Conservation (phyloP, 2,888 invertebrate species). For the Choreutis nemorana region DNA sequence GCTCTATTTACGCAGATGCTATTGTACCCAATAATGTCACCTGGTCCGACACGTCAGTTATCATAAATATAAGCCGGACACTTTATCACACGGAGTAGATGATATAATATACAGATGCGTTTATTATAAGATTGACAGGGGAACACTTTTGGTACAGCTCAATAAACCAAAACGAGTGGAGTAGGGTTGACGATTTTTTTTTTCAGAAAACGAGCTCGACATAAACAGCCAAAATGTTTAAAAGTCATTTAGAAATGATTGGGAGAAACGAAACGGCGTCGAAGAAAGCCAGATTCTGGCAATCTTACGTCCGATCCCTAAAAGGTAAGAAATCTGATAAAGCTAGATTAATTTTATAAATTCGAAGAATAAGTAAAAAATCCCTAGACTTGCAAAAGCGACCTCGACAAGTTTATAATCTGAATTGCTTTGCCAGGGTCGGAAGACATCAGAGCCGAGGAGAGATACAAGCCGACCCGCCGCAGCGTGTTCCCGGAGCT, state of each 20-base stretch:
- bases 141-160: conserved; percentile 7
- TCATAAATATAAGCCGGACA: too few relatives aligned
- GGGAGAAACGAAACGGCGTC: conserved; percentile 91
- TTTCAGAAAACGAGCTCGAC: conserved; percentile 81
- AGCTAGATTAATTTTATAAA: not conserved
- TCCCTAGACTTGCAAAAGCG: not conserved
- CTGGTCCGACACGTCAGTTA: too few relatives aligned
- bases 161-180: too few relatives aligned
- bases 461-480: conserved; percentile 75
- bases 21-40: conserved; percentile 56
- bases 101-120: too few relatives aligned
- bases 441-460: conserved; percentile 90
- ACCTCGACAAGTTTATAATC: too few relatives aligned
- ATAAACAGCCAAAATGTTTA: conserved; percentile 83
- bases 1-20: conserved; percentile 54
- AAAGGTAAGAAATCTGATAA: conserved; percentile 72
- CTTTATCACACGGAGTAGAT: too few relatives aligned
- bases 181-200: too few relatives aligned
- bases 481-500: conserved; percentile 81
- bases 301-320: conserved; percentile 90
- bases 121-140: too few relatives aligned
- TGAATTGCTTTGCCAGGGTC: conserved; percentile 71
- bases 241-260: conserved; percentile 92
- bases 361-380: not conserved
- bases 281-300: conserved; percentile 95